These are phyloP conservation scores for Aspidiotus rigidus DNA, from an alignment of 2,888 invertebrate species.

Conservation along the genomic window DNA sequence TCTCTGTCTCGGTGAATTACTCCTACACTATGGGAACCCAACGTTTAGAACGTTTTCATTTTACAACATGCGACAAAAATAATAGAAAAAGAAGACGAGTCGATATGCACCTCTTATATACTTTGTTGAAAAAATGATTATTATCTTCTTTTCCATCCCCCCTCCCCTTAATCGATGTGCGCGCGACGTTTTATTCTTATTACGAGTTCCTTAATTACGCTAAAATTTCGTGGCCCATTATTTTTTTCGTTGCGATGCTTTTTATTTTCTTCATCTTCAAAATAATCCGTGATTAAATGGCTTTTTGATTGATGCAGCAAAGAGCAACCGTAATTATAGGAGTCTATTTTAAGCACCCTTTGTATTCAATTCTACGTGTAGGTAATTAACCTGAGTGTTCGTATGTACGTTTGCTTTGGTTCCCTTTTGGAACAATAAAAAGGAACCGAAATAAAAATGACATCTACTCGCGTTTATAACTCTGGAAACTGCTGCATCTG, in stretches of 20 bases:
- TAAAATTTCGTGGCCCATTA: constrained; percentile 2
- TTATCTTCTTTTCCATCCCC: neutral
- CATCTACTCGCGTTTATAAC: too few relatives aligned
- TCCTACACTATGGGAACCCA: neutral
- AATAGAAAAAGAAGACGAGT: neutral
- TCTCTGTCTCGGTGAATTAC: neutral
- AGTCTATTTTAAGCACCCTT: constrained; percentile 4
- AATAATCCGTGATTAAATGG: constrained; percentile 1
- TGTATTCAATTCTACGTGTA: neutral
- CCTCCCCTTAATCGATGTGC: neutral
- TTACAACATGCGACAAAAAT: constrained; percentile 1
- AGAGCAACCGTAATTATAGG: neutral
- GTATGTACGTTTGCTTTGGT: too few relatives aligned
- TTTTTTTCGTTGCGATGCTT: neutral
- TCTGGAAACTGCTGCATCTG: too few relatives aligned
- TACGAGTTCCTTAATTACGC: neutral
- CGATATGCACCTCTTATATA: neutral
- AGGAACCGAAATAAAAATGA: too few relatives aligned
- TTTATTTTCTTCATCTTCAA: neutral
- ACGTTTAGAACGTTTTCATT: neutral
- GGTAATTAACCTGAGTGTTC: neutral
- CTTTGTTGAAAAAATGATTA: neutral
- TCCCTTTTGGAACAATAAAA: too few relatives aligned
- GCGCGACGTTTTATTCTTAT: neutral
- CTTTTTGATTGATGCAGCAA: constrained; percentile 1